Evolutionary conservation across 1,140 invertebrate genomes (phyloP), one percentile per base, ranked within the genome.

Genomic region (Drosophila pandora): DNA sequence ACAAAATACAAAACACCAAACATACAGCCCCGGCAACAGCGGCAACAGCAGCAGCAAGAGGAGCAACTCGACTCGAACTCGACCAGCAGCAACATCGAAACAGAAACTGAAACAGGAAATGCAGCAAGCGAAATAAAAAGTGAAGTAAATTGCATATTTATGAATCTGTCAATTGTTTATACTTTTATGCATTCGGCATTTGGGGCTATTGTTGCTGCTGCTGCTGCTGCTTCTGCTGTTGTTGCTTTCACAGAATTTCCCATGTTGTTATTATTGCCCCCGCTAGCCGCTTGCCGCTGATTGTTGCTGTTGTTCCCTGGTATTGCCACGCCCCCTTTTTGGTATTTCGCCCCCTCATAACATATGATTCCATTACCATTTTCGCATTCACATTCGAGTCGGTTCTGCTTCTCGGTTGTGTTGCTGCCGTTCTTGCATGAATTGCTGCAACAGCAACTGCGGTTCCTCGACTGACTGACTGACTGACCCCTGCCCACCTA

Each of bases 121-220:
- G 83, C 83, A 87, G 79, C 72, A 83, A 76, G 79, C 83, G 75
- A 88, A 87, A 88, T 87, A 87, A 87, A 87, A 79, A 90, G 74
- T 76, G 61, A 62, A 83, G 87, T 80, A 90, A 90, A 90, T 90
- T 90, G 87, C 87, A 90, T 90, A 90, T 90, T 90, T 90, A 90
- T 90, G 87, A 90, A 90, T 90, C 81, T 90, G 87, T 90, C 87
- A 90, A 90, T 90, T 90, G 84, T 89, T 87, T 90, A 87, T 90
- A 90, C 76, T 77, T 77, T 77, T 76, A 83, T 79, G 72, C 70
- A 83, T 88, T 72, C 39, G 75, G 57, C 63, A 41, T 41, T 76
- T 22, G 8, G 3, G 76, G 54, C 60, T 77, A 57, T 55, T 76
- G 57, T 70, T 61, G 52, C 32, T 57, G 30, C 28, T 47, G 39